Evolutionary conservation across 2,113 vertebrate genomes (phyloP).

Genomic region (Pionites leucogaster): DNA sequence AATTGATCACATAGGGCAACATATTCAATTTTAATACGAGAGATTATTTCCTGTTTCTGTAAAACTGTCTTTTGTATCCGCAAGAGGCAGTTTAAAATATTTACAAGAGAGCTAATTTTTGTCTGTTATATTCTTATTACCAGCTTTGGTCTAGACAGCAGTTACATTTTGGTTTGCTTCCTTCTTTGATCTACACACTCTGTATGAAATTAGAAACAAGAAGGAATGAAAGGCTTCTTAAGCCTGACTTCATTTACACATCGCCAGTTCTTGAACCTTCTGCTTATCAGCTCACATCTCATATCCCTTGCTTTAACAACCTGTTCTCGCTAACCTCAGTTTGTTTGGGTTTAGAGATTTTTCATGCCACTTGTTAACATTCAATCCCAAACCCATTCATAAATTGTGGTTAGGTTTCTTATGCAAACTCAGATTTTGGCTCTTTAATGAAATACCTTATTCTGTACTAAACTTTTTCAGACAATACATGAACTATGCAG

Average conservation of each 20-base stretch:
- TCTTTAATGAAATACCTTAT: not conserved
- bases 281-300: not conserved
- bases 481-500: not conserved
- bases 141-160: not conserved
- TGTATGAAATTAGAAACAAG: not conserved
- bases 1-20: not conserved
- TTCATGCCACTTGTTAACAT: not conserved
- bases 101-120: not conserved
- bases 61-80: not conserved
- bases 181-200: constrained; percentile 2
- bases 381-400: not conserved
- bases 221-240: not conserved
- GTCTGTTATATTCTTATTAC: not conserved
- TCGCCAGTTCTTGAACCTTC: not conserved
- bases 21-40: constrained; percentile 7
- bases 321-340: not conserved
- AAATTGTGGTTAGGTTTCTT: not conserved
- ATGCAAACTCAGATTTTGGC: not conserved
- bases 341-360: not conserved
- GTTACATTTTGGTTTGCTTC: not conserved
- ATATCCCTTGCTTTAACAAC: not conserved
- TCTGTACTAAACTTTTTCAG: not conserved
- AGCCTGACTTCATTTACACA: not conserved
- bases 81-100: not conserved
- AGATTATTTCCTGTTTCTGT: not conserved